A percentile compares a stretch with the other conserved stretches of the same genome.
phyloP scores from a whole-genome alignment of 2,113 vertebrate genomes.

The Cavia aperea region DNA sequence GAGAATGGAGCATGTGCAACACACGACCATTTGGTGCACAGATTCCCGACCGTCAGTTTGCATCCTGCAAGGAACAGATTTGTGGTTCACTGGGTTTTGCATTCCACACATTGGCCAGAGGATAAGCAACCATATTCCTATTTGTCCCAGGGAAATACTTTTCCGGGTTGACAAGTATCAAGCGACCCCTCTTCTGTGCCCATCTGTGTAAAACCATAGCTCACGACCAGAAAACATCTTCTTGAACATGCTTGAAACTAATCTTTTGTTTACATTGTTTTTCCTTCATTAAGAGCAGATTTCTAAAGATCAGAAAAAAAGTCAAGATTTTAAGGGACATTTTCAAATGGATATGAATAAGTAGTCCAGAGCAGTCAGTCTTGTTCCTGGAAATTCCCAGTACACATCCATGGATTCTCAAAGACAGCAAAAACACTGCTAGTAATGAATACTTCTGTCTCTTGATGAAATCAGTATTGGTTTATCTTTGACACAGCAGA shows the following conservation, averaged over 20 bases:
- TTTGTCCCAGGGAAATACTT: slow-evolving; percentile 40
- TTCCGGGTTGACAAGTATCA: background rate
- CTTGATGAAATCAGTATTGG: background rate
- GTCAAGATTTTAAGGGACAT: slow-evolving; percentile 1
- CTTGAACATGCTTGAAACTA: background rate
- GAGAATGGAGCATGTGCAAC: slow-evolving; percentile 68
- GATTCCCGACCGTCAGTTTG: slow-evolving; percentile 58
- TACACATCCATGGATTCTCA: background rate
- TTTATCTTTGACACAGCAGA: background rate
- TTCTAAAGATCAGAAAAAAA: background rate
- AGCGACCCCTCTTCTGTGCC: background rate
- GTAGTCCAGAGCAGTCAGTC: slow-evolving; percentile 17
- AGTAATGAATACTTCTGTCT: background rate
- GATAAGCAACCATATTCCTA: slow-evolving; percentile 21
- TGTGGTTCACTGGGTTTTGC: slow-evolving; percentile 44
- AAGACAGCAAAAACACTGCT: background rate
- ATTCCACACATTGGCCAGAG: slow-evolving; percentile 35
- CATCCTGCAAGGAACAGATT: slow-evolving; percentile 51
- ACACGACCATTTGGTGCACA: slow-evolving; percentile 63
- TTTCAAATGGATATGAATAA: slow-evolving; percentile 24
- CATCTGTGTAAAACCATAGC: background rate
- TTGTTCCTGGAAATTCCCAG: background rate
- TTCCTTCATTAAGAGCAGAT: background rate
- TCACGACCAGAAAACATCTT: background rate
- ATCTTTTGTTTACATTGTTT: background rate